phyloP scores from a whole-genome alignment of 30 jellyfish, hydroid and myxozoan species.

The Turritopsis rubra region DNA sequence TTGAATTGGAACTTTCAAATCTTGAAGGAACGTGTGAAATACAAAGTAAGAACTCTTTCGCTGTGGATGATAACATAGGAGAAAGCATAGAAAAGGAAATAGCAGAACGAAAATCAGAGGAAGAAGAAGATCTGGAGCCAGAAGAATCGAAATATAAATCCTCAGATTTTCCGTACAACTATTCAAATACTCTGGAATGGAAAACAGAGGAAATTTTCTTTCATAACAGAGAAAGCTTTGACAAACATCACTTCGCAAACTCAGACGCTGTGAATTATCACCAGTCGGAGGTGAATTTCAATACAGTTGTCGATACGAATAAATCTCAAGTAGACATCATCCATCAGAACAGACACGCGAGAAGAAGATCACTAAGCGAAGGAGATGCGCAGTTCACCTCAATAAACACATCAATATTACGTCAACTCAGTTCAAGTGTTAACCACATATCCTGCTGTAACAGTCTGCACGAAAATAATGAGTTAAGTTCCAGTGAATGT shows the following conservation, averaged over 20 bases:
- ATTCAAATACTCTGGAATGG: not conserved
- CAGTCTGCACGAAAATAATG: not conserved
- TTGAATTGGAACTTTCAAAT: not conserved
- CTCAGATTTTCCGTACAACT: too few species aligned
- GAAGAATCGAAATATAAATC: not conserved
- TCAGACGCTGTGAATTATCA: not conserved
- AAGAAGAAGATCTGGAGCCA: not conserved
- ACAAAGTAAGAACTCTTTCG: not conserved
- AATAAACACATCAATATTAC: not conserved
- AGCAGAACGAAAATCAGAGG: too few species aligned
- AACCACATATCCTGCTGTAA: slow-evolving; percentile 1
- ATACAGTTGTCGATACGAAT: not conserved
- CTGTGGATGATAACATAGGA: not conserved
- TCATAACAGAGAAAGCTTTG: not conserved
- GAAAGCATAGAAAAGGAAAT: not conserved
- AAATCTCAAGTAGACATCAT: not conserved
- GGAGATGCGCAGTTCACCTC: not conserved
- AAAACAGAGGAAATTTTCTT: not conserved
- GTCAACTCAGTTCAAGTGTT: not conserved
- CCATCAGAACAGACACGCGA: not conserved
- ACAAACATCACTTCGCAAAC: not conserved
- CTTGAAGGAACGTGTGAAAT: not conserved
- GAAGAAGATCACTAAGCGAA: slow-evolving; percentile 7
- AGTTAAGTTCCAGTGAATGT: not conserved
- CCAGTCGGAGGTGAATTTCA: not conserved